Conservation (phyloP, 37 sponge, comb jelly and placozoan genomes). For the Halisarca cf. caerulea region DNA sequence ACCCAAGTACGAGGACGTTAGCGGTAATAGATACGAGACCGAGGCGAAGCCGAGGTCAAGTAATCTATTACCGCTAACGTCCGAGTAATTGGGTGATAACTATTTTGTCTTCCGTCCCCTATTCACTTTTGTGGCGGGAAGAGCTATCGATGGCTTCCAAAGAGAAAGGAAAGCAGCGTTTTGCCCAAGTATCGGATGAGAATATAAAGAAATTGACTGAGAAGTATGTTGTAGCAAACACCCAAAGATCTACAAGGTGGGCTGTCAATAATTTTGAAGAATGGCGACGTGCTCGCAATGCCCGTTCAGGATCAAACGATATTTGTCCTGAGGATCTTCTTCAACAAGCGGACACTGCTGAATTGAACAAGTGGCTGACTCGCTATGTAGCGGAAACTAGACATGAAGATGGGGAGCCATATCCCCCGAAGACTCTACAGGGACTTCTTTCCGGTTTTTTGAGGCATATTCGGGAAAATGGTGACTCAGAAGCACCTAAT, state of each 20-base stretch:
- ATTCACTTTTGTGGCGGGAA: too few species aligned
- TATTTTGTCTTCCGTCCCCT: too few species aligned
- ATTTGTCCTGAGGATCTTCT: background rate
- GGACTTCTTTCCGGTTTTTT: background rate
- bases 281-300: background rate
- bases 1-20: too few species aligned
- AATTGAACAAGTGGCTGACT: constrained; percentile 11
- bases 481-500: background rate
- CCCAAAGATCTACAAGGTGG: background rate
- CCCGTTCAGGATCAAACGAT: background rate
- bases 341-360: background rate
- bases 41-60: too few species aligned
- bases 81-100: too few species aligned
- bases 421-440: constrained; percentile 13
- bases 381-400: constrained; percentile 13
- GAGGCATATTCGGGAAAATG: background rate
- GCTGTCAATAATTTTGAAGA: background rate
- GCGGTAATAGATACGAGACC: too few species aligned
- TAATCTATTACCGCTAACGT: too few species aligned
- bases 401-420: background rate
- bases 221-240: constrained; percentile 9
- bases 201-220: background rate
- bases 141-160: constrained; percentile 4
- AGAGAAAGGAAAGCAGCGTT: constrained; percentile 11
- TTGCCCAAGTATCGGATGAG: background rate